phyloP scores from a whole-genome alignment of 1,140 invertebrate species.

The Pogonomyrmex californicus region DNA sequence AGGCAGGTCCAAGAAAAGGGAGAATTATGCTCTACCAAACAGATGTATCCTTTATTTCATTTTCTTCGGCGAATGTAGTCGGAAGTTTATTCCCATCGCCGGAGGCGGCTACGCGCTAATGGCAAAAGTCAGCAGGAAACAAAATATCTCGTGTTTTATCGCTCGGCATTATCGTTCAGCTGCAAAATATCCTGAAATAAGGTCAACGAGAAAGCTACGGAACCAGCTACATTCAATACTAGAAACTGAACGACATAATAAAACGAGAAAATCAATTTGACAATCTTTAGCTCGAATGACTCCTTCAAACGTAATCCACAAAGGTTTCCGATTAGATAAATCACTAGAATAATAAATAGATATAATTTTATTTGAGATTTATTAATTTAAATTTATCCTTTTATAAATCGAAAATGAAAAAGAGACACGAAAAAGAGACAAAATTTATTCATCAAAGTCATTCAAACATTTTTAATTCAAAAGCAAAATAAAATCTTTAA shows the following conservation, averaged over 20 bases:
- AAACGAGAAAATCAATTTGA: constrained; percentile 41
- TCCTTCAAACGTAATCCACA: not conserved
- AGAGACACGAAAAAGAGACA: not conserved
- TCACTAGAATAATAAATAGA: constrained; percentile 18
- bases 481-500: not conserved
- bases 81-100: constrained; percentile 54
- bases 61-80: constrained; percentile 67
- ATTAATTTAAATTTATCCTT: constrained; percentile 18
- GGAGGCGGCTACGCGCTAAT: constrained; percentile 54
- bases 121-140: constrained; percentile 67
- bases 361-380: constrained; percentile 8
- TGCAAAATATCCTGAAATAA: constrained; percentile 47
- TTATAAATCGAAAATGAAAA: not conserved
- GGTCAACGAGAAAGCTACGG: constrained; percentile 6
- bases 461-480: not conserved
- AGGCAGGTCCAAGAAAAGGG: constrained; percentile 70
- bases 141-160: constrained; percentile 73
- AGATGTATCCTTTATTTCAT: constrained; percentile 78
- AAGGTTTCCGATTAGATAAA: not conserved
- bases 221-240: constrained; percentile 35
- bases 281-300: not conserved
- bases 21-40: constrained; percentile 81
- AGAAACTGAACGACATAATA: constrained; percentile 23
- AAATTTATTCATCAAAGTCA: constrained; percentile 7
- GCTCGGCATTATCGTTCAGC: constrained; percentile 29